Conservation (phyloP, 2,113 vertebrate species). For the Pygoscelis antarcticus region DNA sequence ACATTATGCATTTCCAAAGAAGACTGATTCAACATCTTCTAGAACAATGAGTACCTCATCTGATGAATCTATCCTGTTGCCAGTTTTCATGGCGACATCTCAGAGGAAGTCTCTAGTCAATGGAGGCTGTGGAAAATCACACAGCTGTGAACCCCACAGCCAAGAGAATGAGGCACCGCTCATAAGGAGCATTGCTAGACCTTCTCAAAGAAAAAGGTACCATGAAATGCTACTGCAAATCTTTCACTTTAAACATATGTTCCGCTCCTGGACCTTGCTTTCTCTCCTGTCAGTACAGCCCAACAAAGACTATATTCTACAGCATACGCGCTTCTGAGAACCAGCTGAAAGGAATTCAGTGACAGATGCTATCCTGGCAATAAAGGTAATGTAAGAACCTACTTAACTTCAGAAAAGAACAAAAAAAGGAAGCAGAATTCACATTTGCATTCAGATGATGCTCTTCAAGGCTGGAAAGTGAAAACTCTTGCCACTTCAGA, state of each 20-base stretch:
- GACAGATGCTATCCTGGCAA: neutral
- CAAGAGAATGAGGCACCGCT: neutral
- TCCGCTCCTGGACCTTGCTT: neutral
- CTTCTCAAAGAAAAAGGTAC: neutral
- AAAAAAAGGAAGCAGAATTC: neutral
- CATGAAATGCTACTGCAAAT: neutral
- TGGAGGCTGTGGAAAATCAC: neutral
- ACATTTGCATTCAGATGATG: neutral
- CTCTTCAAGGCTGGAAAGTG: neutral
- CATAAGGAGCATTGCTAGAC: neutral
- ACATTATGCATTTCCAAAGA: neutral
- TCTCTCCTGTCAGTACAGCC: neutral
- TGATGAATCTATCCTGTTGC: neutral
- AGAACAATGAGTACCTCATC: neutral
- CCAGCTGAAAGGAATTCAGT: neutral
- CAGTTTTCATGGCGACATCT: neutral
- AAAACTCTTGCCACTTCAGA: neutral
- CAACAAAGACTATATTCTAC: neutral
- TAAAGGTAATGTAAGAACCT: neutral
- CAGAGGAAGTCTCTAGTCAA: neutral
- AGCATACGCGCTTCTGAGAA: neutral
- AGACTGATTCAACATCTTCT: neutral
- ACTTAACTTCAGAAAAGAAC: neutral
- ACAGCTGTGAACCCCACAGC: neutral
- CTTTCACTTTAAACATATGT: neutral